These are phyloP conservation scores for Tetranychus cinnabarinus DNA, from an alignment of 1,140 invertebrate genomes.

Conservation along the genomic window DNA sequence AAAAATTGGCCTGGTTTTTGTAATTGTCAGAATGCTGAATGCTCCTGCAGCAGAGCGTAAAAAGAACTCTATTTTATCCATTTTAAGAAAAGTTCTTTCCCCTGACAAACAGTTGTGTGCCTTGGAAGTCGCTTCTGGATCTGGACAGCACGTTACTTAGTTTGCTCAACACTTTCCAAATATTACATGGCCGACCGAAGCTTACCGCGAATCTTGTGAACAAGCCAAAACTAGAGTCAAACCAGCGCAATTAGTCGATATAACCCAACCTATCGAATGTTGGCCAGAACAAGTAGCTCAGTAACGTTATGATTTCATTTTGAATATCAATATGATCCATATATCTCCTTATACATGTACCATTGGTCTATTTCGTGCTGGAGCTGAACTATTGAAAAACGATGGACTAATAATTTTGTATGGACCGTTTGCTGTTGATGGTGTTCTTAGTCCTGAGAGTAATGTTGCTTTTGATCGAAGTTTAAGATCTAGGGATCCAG, in stretches of 20 bases:
- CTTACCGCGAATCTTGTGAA: no score
- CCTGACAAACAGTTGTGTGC: constrained; percentile 14
- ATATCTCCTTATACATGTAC: constrained; percentile 43
- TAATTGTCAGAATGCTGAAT: no score
- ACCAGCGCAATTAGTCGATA: constrained; percentile 37
- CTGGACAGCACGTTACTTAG: constrained; percentile 47
- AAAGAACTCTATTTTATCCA: constrained; percentile 44
- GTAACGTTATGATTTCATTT: constrained; percentile 38
- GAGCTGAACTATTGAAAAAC: constrained; percentile 35
- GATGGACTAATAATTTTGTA: constrained; percentile 52
- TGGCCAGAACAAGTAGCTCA: constrained; percentile 24
- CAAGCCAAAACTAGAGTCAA: no score
- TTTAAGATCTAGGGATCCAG: constrained; percentile 33
- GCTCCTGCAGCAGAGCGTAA: constrained; percentile 31
- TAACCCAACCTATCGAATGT: constrained; percentile 27
- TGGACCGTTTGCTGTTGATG: constrained; percentile 51
- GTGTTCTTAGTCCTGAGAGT: constrained; percentile 45
- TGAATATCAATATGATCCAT: constrained; percentile 67
- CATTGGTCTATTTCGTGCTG: constrained; percentile 41
- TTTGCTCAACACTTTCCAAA: constrained; percentile 47
- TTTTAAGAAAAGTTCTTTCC: constrained; percentile 27
- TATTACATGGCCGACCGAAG: constrained; percentile 43
- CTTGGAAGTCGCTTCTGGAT: constrained; percentile 27
- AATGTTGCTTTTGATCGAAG: constrained; percentile 51
- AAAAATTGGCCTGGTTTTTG: no score